These are phyloP conservation scores for Pseudochromis fuscus DNA, from an alignment of 2,797 vertebrate species.

Conservation along the genomic window DNA sequence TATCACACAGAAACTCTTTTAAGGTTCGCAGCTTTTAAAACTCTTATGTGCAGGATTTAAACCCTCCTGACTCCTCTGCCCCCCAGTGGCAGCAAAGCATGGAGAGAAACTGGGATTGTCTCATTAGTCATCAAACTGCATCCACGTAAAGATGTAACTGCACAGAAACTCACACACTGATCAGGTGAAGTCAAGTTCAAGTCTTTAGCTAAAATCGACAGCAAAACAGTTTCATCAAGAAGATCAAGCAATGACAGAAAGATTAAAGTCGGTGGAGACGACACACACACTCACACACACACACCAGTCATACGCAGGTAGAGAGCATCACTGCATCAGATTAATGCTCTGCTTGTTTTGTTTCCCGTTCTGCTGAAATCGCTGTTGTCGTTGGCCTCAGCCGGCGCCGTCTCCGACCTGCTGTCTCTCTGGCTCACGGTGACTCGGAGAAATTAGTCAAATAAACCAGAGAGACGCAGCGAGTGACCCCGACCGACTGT, in stretches of 20 bases:
- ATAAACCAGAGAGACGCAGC: conserved; percentile 37
- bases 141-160: too few relatives aligned
- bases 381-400: conserved; percentile 66
- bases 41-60: background rate
- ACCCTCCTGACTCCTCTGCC: background rate
- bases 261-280: too few relatives aligned
- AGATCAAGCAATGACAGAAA: too few relatives aligned
- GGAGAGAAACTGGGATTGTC: too few relatives aligned
- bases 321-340: conserved; percentile 33
- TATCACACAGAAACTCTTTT: background rate
- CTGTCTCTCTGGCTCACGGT: conserved; percentile 44
- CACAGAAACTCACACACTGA: too few relatives aligned
- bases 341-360: conserved; percentile 50
- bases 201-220: too few relatives aligned
- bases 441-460: conserved; percentile 57
- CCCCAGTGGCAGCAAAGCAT: background rate
- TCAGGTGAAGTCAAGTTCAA: too few relatives aligned
- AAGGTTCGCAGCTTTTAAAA: conserved; percentile 3
- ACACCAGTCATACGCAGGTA: background rate
- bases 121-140: too few relatives aligned
- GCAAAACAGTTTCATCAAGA: too few relatives aligned
- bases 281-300: too few relatives aligned
- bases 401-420: conserved; percentile 29
- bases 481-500: conserved; percentile 25
- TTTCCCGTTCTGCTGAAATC: conserved; percentile 52